These are phyloP conservation scores for Andricus grossulariae DNA, from an alignment of 1,140 invertebrate genomes.

Conservation along the genomic window DNA sequence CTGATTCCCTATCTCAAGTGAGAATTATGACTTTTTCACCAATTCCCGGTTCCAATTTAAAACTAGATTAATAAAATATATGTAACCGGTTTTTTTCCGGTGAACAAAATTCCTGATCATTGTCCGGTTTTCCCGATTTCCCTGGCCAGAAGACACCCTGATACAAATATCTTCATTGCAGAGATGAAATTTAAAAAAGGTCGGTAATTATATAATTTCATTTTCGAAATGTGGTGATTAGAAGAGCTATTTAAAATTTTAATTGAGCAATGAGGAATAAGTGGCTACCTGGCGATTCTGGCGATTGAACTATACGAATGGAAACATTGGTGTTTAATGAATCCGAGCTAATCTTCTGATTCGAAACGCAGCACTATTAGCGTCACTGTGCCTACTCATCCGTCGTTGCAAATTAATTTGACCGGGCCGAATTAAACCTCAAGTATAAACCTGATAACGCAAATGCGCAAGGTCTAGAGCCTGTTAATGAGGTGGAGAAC, in stretches of 20 bases:
- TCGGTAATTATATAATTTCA: neutral
- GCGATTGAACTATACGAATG: neutral
- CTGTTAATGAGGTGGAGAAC: conserved; percentile 70
- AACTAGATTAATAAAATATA: no score
- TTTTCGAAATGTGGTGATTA: neutral
- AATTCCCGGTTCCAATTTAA: no score
- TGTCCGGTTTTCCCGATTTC: no score
- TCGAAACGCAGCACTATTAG: conserved; percentile 60
- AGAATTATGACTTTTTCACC: no score
- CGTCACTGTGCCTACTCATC: conserved; percentile 59
- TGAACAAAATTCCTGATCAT: no score
- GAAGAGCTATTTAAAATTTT: neutral
- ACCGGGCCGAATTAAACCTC: conserved; percentile 69
- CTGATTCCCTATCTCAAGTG: no score
- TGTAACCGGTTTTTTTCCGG: no score
- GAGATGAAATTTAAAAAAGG: neutral
- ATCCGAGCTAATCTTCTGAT: conserved; percentile 60
- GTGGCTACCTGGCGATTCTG: neutral
- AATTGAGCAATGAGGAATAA: neutral
- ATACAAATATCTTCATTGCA: no score
- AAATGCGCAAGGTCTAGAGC: conserved; percentile 50
- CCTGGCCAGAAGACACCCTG: no score
- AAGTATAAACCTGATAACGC: conserved; percentile 63
- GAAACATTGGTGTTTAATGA: conserved; percentile 13
- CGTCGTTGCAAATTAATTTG: conserved; percentile 73